These are phyloP conservation scores for Hestina assimilis DNA, from an alignment of 1,140 invertebrate species.

Conservation along the genomic window DNA sequence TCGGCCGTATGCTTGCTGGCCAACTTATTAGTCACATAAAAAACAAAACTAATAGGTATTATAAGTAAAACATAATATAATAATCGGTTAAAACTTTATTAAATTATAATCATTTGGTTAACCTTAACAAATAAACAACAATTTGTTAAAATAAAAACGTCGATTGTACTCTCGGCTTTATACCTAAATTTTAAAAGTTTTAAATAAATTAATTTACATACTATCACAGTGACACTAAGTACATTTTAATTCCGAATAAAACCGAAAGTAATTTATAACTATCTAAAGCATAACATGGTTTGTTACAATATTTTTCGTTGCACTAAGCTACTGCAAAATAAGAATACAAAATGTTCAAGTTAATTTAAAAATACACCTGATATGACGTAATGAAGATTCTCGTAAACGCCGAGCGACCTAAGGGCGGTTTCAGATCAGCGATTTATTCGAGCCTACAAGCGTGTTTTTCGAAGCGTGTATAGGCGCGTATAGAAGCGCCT, in stretches of 20 bases:
- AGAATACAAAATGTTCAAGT: no score
- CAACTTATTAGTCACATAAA: not conserved
- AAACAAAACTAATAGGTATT: not conserved
- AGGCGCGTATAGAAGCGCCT: no score
- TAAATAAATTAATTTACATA: constrained; percentile 7
- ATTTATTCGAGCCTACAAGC: no score
- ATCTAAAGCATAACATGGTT: not conserved
- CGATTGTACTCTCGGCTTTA: not conserved
- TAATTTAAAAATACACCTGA: no score
- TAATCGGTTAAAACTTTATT: not conserved
- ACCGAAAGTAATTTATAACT: not conserved
- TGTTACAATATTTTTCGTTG: not conserved
- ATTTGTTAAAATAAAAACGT: not conserved
- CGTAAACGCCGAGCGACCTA: no score
- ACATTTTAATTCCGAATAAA: not conserved
- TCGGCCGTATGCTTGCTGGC: not conserved
- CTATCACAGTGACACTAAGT: constrained; percentile 2
- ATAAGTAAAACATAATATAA: not conserved
- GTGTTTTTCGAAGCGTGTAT: no score
- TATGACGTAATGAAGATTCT: no score
- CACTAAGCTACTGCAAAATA: not conserved
- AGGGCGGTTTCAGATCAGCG: no score
- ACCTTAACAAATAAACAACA: constrained; percentile 5
- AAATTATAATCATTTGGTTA: not conserved
- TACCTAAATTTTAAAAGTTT: no score